Percentiles rank a stretch among this genome's conserved stretches.
These are phyloP conservation scores for Bradysia coprophila DNA, from an alignment of 1,140 invertebrate species.

Conservation along the genomic window DNA sequence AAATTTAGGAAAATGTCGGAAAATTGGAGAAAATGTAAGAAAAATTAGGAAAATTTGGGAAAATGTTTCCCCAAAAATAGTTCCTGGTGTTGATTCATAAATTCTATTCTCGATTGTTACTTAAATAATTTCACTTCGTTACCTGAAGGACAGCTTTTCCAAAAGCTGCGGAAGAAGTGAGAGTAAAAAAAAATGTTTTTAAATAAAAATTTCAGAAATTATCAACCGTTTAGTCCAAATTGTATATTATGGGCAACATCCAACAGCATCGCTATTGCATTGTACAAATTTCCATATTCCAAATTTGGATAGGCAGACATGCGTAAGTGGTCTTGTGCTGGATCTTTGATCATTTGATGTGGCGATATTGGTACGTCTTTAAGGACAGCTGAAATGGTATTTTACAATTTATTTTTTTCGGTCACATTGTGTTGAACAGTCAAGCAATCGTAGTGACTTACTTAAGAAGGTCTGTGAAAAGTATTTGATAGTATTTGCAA, in stretches of 20 bases:
- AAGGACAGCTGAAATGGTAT: conserved; percentile 51
- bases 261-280: conserved; percentile 58
- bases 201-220: conserved; percentile 1
- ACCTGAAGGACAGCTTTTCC: conserved; percentile 34
- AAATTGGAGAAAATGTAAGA: too few relatives aligned
- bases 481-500: conserved; percentile 93
- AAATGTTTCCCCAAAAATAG: too few relatives aligned
- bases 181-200: conserved; percentile 9
- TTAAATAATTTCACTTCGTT: too few relatives aligned
- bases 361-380: conserved; percentile 89
- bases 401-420: conserved; percentile 3
- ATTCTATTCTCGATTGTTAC: too few relatives aligned
- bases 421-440: conserved; percentile 1
- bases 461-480: conserved; percentile 93
- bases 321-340: conserved; percentile 63
- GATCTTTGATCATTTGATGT: conserved; percentile 70
- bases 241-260: conserved; percentile 72
- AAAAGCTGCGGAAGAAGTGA: conserved; percentile 69
- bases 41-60: too few relatives aligned
- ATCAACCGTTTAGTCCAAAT: conserved; percentile 57
- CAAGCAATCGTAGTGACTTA: conserved; percentile 39
- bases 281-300: conserved; percentile 87
- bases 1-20: too few relatives aligned
- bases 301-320: conserved; percentile 85
- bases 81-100: too few relatives aligned